Conservation (phyloP, 1,140 invertebrate genomes). For the Antheraea pernyi region DNA sequence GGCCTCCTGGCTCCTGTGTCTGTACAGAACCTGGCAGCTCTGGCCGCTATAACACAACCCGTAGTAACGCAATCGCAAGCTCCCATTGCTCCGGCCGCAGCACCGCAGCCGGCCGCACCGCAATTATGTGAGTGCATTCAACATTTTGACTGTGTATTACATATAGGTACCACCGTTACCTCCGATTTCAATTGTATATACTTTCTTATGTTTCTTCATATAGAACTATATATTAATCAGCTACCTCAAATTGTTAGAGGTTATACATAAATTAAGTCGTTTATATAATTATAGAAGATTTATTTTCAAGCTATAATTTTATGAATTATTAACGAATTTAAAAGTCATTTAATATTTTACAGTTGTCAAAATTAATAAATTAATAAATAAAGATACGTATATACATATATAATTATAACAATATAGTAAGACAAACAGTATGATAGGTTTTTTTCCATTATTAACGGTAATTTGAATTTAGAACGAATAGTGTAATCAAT, state of each 20-base stretch:
- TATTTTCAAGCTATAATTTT: too few relatives aligned
- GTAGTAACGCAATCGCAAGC: conserved; percentile 74
- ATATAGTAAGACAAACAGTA: background rate
- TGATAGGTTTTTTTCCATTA: background rate
- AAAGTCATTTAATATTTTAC: too few relatives aligned
- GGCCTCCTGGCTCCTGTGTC: conserved; percentile 88
- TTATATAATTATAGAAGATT: too few relatives aligned
- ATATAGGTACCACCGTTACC: too few relatives aligned
- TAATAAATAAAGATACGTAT: too few relatives aligned
- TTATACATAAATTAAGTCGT: too few relatives aligned
- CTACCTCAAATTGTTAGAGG: too few relatives aligned
- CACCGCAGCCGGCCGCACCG: conserved; percentile 71
- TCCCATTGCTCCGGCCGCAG: conserved; percentile 77
- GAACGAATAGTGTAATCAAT: conserved; percentile 6
- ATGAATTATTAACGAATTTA: too few relatives aligned
- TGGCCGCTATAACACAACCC: conserved; percentile 91
- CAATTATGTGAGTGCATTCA: conserved; percentile 73
- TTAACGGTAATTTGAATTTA: background rate
- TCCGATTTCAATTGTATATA: too few relatives aligned
- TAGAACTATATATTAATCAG: too few relatives aligned
- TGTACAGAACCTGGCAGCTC: conserved; percentile 93
- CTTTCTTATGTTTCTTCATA: too few relatives aligned
- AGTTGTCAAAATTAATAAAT: too few relatives aligned
- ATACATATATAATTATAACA: background rate
- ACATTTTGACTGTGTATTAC: background rate